Base-by-base conservation (phyloP, 2,113 vertebrate species). In the Neotoma lepida region DNA sequence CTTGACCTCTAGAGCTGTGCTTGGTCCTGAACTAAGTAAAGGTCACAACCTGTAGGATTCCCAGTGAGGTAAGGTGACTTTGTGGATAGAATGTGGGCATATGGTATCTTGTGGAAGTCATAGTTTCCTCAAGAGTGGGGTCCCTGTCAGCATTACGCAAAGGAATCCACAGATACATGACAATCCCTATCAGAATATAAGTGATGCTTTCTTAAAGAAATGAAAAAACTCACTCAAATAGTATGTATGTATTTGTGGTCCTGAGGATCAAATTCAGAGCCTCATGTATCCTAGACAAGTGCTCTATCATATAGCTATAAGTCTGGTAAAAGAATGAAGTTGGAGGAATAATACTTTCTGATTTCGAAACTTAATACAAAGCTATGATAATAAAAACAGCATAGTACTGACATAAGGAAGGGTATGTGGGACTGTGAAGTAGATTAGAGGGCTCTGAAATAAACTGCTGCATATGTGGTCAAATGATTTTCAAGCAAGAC, bases 341-440 rank as follows among this genome's bases (percentile, higher is more conserved):
- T 68, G 35, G 74, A 92, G 20, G 66, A 68, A 64, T 87, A 33
- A 85, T 18, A 35, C 22, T 88, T 87, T 7, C 80, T 54, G 54
- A 84, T 73, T 90, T 92, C 3, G 88, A 96, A 90, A 90, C 73
- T 73, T 84, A 87, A 17, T 64, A 61, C 17, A 28, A 88, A 95
- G 24, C 49, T n/a, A 14, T 10, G 35, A 22, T 30, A 71, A 89
- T 89, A 26, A 86, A 86, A 82, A 78, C 10, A 73, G 39, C 68
- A 12, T 80, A 77, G 33, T 49, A 80, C 15, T 74, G 10, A 22
- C 26, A 63, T 80, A 81, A 88, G 86, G 76, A 88, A 26, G 85
- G 49, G 88, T 13, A 64, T 33, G 22, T 22, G 58, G 35, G 46
- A 6, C 14, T 80, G 14, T 44, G 70, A 78, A 88, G 74, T 70